These are phyloP conservation scores for Ophraella communa DNA, from an alignment of 2,888 invertebrate genomes.

Conservation along the genomic window DNA sequence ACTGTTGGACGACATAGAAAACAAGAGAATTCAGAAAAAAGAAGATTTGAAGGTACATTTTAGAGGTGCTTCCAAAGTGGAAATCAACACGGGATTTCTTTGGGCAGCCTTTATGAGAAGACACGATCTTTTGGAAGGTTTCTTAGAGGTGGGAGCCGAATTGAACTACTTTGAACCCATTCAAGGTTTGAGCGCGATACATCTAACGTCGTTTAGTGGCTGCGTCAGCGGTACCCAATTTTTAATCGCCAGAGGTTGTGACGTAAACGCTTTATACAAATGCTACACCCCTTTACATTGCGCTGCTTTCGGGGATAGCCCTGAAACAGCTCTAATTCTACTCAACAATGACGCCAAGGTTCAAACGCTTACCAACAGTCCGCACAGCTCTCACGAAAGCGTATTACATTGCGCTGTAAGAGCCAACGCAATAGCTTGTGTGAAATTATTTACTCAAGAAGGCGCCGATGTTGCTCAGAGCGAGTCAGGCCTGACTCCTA, in stretches of 20 bases:
- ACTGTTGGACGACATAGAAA: slow-evolving; percentile 77
- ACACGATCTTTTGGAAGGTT: slow-evolving; percentile 68
- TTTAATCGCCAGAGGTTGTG: slow-evolving; percentile 72
- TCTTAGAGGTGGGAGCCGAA: slow-evolving; percentile 74
- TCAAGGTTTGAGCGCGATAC: slow-evolving; percentile 75
- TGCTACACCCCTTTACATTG: slow-evolving; percentile 86
- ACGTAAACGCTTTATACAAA: slow-evolving; percentile 73
- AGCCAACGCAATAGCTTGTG: slow-evolving; percentile 82
- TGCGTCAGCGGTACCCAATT: slow-evolving; percentile 73
- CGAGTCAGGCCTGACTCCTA: slow-evolving; percentile 79
- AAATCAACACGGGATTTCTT: slow-evolving; percentile 74
- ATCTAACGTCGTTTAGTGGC: slow-evolving; percentile 81
- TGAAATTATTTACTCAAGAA: slow-evolving; percentile 75
- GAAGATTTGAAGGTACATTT: slow-evolving; percentile 65
- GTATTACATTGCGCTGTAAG: slow-evolving; percentile 85
- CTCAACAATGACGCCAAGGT: slow-evolving; percentile 75
- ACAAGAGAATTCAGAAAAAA: slow-evolving; percentile 65
- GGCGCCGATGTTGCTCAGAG: slow-evolving; percentile 79
- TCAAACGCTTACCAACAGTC: slow-evolving; percentile 68
- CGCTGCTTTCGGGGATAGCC: slow-evolving; percentile 87
- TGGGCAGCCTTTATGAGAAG: slow-evolving; percentile 78
- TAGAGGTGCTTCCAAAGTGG: slow-evolving; percentile 66
- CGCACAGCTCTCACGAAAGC: slow-evolving; percentile 72
- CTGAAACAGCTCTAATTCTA: slow-evolving; percentile 79
- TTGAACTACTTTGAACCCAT: slow-evolving; percentile 73